Percentiles rank a stretch among this genome's conserved stretches.
These are phyloP conservation scores for Lochmaea crataegi DNA, from an alignment of 2,888 invertebrate genomes.

Conservation along the genomic window DNA sequence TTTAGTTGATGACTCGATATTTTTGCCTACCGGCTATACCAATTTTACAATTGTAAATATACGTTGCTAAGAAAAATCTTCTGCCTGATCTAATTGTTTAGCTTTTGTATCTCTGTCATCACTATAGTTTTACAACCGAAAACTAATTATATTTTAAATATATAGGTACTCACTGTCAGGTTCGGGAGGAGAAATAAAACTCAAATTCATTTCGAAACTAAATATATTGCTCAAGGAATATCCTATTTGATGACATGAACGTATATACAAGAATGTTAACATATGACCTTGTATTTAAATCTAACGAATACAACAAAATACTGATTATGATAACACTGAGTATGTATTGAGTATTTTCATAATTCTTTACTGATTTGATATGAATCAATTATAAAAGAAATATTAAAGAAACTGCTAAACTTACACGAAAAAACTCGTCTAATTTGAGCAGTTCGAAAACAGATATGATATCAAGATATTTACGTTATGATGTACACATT, in stretches of 20 bases:
- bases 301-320: conserved; percentile 50
- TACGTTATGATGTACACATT: conserved; percentile 50
- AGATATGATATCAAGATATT: conserved; percentile 58
- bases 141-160: too few species aligned
- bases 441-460: conserved; percentile 56
- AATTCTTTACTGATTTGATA: conserved; percentile 65
- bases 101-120: too few species aligned
- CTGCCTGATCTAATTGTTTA: too few species aligned
- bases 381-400: conserved; percentile 63
- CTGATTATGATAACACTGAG: conserved; percentile 55
- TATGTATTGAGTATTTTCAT: conserved; percentile 57
- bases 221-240: conserved; percentile 59
- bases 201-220: conserved; percentile 48
- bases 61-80: too few species aligned
- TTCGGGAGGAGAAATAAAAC: conserved; percentile 5
- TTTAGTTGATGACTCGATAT: too few species aligned
- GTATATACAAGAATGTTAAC: conserved; percentile 55
- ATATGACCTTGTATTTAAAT: conserved; percentile 39
- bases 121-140: too few species aligned
- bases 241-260: conserved; percentile 54
- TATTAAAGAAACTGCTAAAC: conserved; percentile 43
- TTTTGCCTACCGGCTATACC: too few species aligned
- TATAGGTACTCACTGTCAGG: too few species aligned
- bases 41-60: too few species aligned
- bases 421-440: conserved; percentile 37